Base-by-base conservation (phyloP, 1,140 invertebrate species). In the Leguminivora glycinivorella region DNA sequence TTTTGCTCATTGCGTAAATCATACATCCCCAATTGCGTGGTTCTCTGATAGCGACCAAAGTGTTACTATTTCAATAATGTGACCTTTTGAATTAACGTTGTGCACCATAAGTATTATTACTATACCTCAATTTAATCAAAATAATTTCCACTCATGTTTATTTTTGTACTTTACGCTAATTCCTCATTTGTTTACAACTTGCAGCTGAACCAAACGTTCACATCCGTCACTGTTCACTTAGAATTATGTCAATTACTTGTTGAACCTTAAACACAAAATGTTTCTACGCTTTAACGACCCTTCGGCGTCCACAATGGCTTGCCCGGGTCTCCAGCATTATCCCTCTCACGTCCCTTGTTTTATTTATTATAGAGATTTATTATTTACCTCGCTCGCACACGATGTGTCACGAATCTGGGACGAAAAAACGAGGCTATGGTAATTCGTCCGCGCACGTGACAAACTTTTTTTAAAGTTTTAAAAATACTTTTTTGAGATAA, bases 341-440 rank as follows among this genome's bases (percentile, higher is more conserved):
- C 87, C 89, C 73, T 63, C 87, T 87, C 88, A 90, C 88, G 88
- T 89, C 81, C 84, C 84, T 84, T 87, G 87, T 90, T 90, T 88
- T 89, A 89, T 90, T 89, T 90, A 90, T 90, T 90, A 89, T 87
- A 87, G 87, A 87, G 85, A 90, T 90, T 89, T 90, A 90, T 90
- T 90, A 90, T 90, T 90, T 89, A 89, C 81, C 80, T 76, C 79
- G 88, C 87, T 83, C 87, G 81, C 88, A 90, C 88, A 88, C 86
- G 85, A 84, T 81, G 88, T 84, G 84, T 90, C 88, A 90, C 88
- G 88, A 90, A 87, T 85, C 77, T 84, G 81, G 80, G 74, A 87
- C 81, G 81, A 87, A 90, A 89, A 89, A 89, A 85, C 80, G 70
- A 75, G 86, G 80, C 79, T 88, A 89, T 89, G 88, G 83, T 89